phyloP scores from a whole-genome alignment of 2,888 invertebrate species.

The Merodon equestris region DNA sequence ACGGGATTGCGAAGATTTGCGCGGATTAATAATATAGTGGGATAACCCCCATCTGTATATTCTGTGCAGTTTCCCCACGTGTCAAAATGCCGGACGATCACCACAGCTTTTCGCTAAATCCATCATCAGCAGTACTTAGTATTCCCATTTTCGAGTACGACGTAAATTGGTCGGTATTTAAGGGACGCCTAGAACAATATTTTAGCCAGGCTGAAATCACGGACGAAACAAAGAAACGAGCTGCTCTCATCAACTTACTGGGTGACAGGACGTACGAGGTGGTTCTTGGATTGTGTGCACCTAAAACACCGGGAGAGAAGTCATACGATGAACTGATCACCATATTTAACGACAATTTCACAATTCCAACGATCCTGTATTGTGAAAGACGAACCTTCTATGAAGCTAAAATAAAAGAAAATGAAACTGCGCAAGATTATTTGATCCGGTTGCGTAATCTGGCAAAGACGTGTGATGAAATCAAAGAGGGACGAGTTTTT shows the following conservation, averaged over 20 bases:
- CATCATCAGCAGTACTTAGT: too few species aligned
- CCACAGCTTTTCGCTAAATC: too few species aligned
- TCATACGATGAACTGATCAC: slow-evolving; percentile 11
- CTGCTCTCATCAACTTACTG: slow-evolving; percentile 11
- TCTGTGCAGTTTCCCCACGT: too few species aligned
- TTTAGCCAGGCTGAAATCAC: too few species aligned
- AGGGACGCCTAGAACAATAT: slow-evolving; percentile 8
- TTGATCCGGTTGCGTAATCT: slow-evolving; percentile 12
- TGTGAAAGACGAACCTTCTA: slow-evolving; percentile 5
- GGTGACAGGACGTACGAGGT: slow-evolving; percentile 17
- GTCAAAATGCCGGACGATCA: too few species aligned
- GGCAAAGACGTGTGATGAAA: slow-evolving; percentile 7
- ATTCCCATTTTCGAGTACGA: slow-evolving; percentile 29
- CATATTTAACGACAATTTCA: slow-evolving; percentile 4
- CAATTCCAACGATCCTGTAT: slow-evolving; percentile 8
- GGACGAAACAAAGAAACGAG: too few species aligned
- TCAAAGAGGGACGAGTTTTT: slow-evolving; percentile 16
- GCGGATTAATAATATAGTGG: too few species aligned
- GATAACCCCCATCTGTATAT: too few species aligned
- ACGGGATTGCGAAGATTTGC: too few species aligned
- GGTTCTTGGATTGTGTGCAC: slow-evolving; percentile 5
- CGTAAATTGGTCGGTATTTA: slow-evolving; percentile 10
- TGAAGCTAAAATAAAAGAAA: not conserved
- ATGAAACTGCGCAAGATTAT: not conserved
- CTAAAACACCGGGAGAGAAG: slow-evolving; percentile 8